Evolutionary conservation across 1,140 invertebrate species (phyloP).

Genomic region (Pachyrhynchus sulphureomaculatus): DNA sequence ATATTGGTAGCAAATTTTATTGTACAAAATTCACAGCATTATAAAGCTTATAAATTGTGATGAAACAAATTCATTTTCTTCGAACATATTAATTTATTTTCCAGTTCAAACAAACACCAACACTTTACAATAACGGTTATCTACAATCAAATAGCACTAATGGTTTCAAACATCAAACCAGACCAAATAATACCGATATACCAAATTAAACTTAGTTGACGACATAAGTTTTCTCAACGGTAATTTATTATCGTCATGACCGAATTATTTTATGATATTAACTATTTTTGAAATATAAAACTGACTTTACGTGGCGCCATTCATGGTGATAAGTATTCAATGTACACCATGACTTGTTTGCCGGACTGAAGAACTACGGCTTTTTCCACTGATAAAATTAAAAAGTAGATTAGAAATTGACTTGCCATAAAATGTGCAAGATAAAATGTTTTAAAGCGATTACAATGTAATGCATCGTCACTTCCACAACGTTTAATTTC

Average conservation of each 20-base stretch:
- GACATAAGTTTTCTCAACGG: constrained; percentile 1
- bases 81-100: neutral
- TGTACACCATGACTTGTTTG: neutral
- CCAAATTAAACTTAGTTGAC: neutral
- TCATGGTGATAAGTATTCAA: neutral
- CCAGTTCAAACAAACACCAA: too few relatives aligned
- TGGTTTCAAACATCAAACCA: neutral
- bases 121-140: neutral
- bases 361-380: neutral
- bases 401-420: too few relatives aligned
- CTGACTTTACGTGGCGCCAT: neutral
- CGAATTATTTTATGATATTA: constrained; percentile 1
- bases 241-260: constrained; percentile 6
- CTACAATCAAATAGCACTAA: neutral
- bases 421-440: too few relatives aligned
- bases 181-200: neutral
- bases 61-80: too few relatives aligned
- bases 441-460: too few relatives aligned
- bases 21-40: too few relatives aligned
- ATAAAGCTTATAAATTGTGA: too few relatives aligned
- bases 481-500: too few relatives aligned
- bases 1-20: too few relatives aligned
- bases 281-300: neutral
- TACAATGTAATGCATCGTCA: too few relatives aligned
- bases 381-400: too few relatives aligned